Evolutionary conservation across 53 echinoderm and acorn worm species (phyloP).

Genomic region (Apostichopus leukothele): DNA sequence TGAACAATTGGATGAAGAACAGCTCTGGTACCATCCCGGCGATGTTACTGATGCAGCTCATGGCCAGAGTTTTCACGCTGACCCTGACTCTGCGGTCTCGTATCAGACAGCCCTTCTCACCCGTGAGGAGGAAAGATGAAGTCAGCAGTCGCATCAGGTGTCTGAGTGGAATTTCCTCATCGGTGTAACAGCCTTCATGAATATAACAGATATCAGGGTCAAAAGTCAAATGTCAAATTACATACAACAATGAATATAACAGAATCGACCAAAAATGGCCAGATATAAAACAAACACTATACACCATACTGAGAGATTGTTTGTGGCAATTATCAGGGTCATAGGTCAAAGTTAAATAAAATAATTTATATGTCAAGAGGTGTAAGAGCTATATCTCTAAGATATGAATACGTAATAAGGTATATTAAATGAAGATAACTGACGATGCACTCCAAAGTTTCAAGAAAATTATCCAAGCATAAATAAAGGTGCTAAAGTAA

Average conservation of each 20-base stretch:
- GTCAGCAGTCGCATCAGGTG: constrained; percentile 80
- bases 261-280: too few relatives aligned
- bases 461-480: too few relatives aligned
- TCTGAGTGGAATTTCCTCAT: constrained; percentile 73
- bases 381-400: too few relatives aligned
- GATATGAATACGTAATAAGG: too few relatives aligned
- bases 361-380: too few relatives aligned
- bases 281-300: too few relatives aligned
- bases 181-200: constrained; percentile 73
- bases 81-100: constrained; percentile 78
- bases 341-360: too few relatives aligned
- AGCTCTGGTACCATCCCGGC: constrained; percentile 75
- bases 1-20: constrained; percentile 82
- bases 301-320: too few relatives aligned
- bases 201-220: background rate
- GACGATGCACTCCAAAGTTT: too few relatives aligned
- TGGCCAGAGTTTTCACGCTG: constrained; percentile 85
- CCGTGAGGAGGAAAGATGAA: constrained; percentile 86
- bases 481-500: too few relatives aligned
- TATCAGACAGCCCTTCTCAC: constrained; percentile 66
- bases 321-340: too few relatives aligned
- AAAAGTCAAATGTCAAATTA: background rate
- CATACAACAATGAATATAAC: background rate
- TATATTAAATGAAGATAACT: too few relatives aligned
- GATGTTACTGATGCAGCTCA: constrained; percentile 76